Conservation (phyloP, 2,113 vertebrate species). For the Casuarius casuarius region DNA sequence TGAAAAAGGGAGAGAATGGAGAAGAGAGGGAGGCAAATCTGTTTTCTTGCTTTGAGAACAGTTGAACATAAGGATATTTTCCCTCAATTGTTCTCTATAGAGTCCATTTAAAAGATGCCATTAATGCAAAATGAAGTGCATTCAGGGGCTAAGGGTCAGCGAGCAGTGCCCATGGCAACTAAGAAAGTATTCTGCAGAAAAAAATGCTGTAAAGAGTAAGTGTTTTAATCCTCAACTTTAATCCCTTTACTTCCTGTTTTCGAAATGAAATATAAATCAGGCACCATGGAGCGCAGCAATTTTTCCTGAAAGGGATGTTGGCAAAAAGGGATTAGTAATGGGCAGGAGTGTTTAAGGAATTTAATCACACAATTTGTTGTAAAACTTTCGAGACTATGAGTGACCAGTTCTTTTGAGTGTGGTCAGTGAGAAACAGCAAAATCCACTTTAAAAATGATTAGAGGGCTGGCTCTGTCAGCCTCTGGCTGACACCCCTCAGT, state of each 20-base stretch:
- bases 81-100: constrained; percentile 63
- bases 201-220: constrained; percentile 77
- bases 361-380: constrained; percentile 78
- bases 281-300: constrained; percentile 65
- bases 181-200: constrained; percentile 75
- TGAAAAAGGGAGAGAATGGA: constrained; percentile 3
- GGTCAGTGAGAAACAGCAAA: constrained; percentile 62
- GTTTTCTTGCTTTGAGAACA: constrained; percentile 50
- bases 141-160: constrained; percentile 70
- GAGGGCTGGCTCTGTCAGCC: background rate
- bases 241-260: constrained; percentile 83
- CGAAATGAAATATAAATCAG: constrained; percentile 83
- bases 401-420: constrained; percentile 69
- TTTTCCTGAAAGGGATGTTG: constrained; percentile 79
- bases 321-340: constrained; percentile 77
- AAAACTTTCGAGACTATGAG: constrained; percentile 72
- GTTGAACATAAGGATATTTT: constrained; percentile 65
- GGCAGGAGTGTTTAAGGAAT: constrained; percentile 77
- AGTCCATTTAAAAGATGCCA: constrained; percentile 76
- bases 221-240: constrained; percentile 83
- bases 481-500: background rate
- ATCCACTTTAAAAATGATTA: constrained; percentile 56
- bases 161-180: constrained; percentile 78
- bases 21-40: constrained; percentile 28
- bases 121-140: constrained; percentile 68